Base-by-base conservation (phyloP, 1,140 invertebrate genomes). In the Lepidurus apus region DNA sequence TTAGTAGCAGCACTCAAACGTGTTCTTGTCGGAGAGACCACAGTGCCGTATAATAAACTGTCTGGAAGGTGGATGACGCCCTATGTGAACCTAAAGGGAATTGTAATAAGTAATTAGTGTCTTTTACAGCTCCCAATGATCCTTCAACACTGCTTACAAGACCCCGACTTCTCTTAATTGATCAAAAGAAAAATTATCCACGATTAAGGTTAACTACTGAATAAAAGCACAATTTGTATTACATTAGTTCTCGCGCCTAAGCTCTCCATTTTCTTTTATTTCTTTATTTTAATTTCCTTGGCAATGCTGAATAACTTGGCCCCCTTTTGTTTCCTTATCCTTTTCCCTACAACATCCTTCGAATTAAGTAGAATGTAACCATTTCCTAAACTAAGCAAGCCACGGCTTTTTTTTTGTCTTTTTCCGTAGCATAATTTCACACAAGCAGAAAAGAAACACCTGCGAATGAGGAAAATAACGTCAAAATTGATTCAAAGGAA, bases 151-250 rank as follows among this genome's bases (percentile, higher is more conserved):
- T 34, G 3, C 4, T 34, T 34, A 34, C 5, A 65, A 65, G 13
- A 9, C 17, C 7, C 13, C 13, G 53, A 65, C 53, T 65, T 65
- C 53, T 21, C 21, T 65, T n/a, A 65, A 7, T 65, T 65, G 6
- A 65, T 65, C 7, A 65, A 65, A 65, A 21, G 53, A 21, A 65
- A 65, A 21, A 21, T n/a, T 0, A 1, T 65, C 9, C 53, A n/a
- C 6, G 53, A 65, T 65, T 13, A 65, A 65, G 53, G 17, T 21
- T 7, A 65, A 9, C 17, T 21, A n/a, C n/a, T 65, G 17, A 21
- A 21, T 65, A 65, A 65, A 65, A 65, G 53, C 53, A 65, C 21
- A 13, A n/a, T 65, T 21, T 65, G 53, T 65, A 65, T 65, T 65
- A 65, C 6, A 47, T 17, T 47, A 47, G 34, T 34, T 34, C 1